A percentile compares a stretch with the other conserved stretches of the same genome.
These are phyloP conservation scores for Cyphomyrus discorhynchus DNA, from an alignment of 2,113 vertebrate genomes.

Conservation along the genomic window DNA sequence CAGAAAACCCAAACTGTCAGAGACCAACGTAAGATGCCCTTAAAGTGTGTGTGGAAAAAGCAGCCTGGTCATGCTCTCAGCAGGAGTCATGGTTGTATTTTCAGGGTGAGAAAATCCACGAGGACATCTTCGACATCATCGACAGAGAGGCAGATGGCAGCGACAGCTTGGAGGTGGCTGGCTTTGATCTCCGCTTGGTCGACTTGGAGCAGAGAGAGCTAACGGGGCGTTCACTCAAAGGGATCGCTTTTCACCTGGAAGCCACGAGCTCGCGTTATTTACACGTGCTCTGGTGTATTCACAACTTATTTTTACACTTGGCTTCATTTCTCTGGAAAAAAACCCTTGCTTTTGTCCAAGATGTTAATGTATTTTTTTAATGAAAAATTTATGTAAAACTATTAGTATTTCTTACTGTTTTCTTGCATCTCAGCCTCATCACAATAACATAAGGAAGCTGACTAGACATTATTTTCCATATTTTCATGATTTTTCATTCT, in stretches of 20 bases:
- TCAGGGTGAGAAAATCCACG: conserved; percentile 96
- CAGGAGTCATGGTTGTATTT: neutral
- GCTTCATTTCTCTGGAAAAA: neutral
- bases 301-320: neutral
- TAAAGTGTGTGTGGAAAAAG: neutral
- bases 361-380: neutral
- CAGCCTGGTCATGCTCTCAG: neutral
- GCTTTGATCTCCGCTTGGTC: neutral
- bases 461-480: neutral
- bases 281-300: neutral
- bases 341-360: neutral
- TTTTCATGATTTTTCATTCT: neutral
- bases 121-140: conserved; percentile 98
- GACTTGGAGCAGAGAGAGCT: neutral
- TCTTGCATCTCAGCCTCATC: neutral
- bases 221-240: neutral
- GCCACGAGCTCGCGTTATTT: neutral
- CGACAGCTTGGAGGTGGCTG: conserved; percentile 88
- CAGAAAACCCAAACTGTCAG: neutral
- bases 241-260: neutral
- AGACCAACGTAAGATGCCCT: neutral
- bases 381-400: neutral
- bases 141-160: conserved; percentile 96
- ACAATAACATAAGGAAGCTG: neutral
- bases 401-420: neutral